Conservation (phyloP, 1,140 invertebrate genomes). For the Aphis gossypii region DNA sequence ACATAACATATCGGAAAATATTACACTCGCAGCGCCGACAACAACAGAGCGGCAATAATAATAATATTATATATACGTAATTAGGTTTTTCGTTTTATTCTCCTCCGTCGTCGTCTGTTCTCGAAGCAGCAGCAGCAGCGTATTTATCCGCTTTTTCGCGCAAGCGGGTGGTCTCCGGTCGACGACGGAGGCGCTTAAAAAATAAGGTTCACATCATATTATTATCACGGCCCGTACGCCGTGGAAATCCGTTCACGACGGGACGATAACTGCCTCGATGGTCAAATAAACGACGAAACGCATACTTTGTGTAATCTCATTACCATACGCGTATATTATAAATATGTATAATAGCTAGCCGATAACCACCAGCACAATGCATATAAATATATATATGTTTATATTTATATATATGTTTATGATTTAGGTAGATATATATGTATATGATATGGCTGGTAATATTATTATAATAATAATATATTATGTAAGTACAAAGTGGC, state of each 20-base stretch:
- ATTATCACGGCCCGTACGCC: too few relatives aligned
- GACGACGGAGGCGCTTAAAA: background rate
- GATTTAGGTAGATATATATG: too few relatives aligned
- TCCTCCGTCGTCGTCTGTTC: background rate
- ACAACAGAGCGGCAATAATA: background rate
- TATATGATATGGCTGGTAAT: background rate
- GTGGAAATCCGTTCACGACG: background rate
- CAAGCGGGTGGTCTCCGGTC: background rate
- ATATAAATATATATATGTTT: too few relatives aligned
- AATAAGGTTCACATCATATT: too few relatives aligned
- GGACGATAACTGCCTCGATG: background rate
- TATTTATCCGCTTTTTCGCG: background rate
- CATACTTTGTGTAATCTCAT: background rate
- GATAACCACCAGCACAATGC: background rate
- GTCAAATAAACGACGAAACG: slow-evolving; percentile 9
- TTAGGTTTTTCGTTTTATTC: background rate
- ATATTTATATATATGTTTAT: too few relatives aligned
- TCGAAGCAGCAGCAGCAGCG: too few relatives aligned
- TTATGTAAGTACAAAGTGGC: too few relatives aligned
- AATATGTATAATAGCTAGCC: background rate
- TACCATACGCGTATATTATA: background rate
- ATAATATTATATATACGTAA: background rate
- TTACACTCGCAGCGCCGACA: background rate
- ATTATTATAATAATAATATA: too few relatives aligned
- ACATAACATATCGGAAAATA: slow-evolving; percentile 49